Conservation (phyloP, 2,888 invertebrate species). For the Oithona nana region DNA sequence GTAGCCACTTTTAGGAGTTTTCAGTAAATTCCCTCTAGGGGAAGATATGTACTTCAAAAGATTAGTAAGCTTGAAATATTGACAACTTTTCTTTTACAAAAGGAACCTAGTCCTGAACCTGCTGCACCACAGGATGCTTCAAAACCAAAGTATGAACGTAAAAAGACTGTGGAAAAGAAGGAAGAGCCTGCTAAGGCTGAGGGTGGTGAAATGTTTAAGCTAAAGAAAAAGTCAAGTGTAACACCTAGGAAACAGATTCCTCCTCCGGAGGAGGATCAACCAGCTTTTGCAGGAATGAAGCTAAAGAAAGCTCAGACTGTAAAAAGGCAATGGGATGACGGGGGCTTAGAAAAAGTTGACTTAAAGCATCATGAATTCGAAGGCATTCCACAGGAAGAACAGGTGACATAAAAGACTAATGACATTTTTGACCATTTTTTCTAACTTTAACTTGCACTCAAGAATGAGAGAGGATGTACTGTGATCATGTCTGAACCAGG, state of each 20-base stretch:
- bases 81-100: neutral
- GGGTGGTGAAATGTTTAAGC: constrained; percentile 10
- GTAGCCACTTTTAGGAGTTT: too few species aligned
- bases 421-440: too few species aligned
- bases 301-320: constrained; percentile 11
- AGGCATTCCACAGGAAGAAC: constrained; percentile 7
- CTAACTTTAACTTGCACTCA: too few species aligned
- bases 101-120: neutral
- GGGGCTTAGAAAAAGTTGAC: constrained; percentile 5
- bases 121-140: neutral
- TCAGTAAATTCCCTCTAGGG: neutral
- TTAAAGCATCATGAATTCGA: constrained; percentile 18
- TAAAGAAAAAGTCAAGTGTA: constrained; percentile 11
- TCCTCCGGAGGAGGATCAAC: constrained; percentile 8
- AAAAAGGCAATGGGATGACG: constrained; percentile 15
- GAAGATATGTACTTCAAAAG: neutral
- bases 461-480: too few species aligned
- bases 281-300: constrained; percentile 14
- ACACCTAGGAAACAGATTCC: neutral
- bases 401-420: constrained; percentile 2
- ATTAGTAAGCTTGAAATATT: neutral
- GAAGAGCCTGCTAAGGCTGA: constrained; percentile 11
- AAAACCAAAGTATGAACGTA: neutral
- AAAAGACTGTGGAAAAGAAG: neutral
- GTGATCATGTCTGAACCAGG: too few species aligned